Conservation (phyloP, 2,113 vertebrate species). For the Gymnarchus niloticus region DNA sequence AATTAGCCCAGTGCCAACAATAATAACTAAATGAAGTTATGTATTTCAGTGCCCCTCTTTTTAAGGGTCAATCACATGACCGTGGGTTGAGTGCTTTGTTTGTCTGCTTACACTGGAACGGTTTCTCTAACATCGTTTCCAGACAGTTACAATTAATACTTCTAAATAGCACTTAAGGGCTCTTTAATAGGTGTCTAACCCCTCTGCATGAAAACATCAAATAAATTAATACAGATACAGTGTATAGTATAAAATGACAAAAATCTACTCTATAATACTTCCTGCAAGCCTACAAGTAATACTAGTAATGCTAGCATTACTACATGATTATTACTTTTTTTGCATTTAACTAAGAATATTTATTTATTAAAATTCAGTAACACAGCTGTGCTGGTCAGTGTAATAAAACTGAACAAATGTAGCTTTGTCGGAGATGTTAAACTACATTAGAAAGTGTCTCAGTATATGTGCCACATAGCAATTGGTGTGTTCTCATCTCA, state of each 20-base stretch:
- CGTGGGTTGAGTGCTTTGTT: not conserved
- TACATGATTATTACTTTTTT: not conserved
- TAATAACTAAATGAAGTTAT: not conserved
- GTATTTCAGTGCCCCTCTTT: not conserved
- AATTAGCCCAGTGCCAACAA: not conserved
- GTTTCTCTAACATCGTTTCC: not conserved
- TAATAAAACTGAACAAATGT: no score
- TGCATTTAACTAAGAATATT: not conserved
- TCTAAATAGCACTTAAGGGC: not conserved
- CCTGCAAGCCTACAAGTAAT: no score
- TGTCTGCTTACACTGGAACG: not conserved
- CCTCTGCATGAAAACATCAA: not conserved
- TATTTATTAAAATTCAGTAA: not conserved
- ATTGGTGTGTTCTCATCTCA: not conserved
- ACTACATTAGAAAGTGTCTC: not conserved
- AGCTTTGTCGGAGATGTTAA: not conserved
- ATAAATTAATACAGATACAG: constrained; percentile 5
- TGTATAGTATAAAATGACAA: not conserved
- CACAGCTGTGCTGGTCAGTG: no score
- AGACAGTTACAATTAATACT: not conserved
- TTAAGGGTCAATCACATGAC: not conserved
- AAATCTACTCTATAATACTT: not conserved
- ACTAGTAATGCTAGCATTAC: not conserved
- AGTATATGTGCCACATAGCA: not conserved
- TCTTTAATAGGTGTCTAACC: not conserved